Evolutionary conservation across 2,888 invertebrate species (phyloP), one percentile per base, ranked within the genome.

Genomic region (Fabriciana adippe): DNA sequence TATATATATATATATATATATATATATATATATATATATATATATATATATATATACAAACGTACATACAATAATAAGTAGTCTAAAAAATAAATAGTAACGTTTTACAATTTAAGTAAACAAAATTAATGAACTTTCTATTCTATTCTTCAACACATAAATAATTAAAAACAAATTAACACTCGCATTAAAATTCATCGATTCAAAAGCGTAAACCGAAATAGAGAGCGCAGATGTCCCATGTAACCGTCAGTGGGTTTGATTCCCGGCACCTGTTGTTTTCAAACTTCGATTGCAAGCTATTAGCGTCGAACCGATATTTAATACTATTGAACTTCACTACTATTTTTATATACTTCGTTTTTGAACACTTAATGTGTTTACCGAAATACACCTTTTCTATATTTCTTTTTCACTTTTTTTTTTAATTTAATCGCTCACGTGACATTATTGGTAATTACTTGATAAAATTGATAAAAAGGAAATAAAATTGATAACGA

Each of bases 261-360:
- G 92, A 92, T 86, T 87, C 88, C 82, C 75, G 76, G 65, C 92
- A 92, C 90, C 92, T 91, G 92, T 87, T 90, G 89, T 89, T 88
- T 88, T 86, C 82, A 78, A 84, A 85, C 83, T 87, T 89, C 91
- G 86, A 90, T 90, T 88, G 81, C 76, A 74, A 88, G 74, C 90
- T 92, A 92, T 92, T 92, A 92, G 91, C 74, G 83, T 70, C 74
- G 75, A 77, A 75, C 78, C 81, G 90, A 89, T 86, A 90, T 87
- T 86, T 85, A 89, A 88, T 87, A 87, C 86, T 81, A 79, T 78
- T 78, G 76, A 76, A 69, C 67, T 64, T 66, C 47, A 21, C 56
- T 66, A 41, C 70, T 75, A 41, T 47, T 55, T 66, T 57, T 59
- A 62, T 31, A 31, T 21, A 11, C 14, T 18, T 51, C 50, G 16